These are phyloP conservation scores for Hemicordylus capensis DNA, from an alignment of 2,113 vertebrate species.

Conservation along the genomic window DNA sequence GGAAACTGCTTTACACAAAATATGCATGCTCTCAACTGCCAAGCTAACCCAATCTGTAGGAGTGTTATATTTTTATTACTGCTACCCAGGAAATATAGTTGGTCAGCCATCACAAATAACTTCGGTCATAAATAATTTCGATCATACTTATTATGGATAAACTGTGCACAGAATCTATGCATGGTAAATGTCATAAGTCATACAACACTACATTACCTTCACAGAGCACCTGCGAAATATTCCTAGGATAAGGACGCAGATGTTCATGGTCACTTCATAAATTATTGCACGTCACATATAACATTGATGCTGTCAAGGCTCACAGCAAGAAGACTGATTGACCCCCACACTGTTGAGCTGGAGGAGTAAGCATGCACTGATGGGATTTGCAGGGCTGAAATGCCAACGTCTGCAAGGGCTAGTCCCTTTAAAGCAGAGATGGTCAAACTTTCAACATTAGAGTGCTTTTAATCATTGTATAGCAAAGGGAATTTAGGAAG, in stretches of 20 bases:
- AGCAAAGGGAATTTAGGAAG: neutral
- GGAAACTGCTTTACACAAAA: fast-evolving
- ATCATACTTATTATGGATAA: neutral
- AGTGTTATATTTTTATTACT: slow-evolving; percentile 10
- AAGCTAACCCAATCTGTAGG: neutral
- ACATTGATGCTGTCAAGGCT: neutral
- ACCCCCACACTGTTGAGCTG: neutral
- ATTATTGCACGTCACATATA: neutral
- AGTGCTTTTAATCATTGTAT: neutral
- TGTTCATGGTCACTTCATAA: neutral
- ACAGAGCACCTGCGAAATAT: neutral
- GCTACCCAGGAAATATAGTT: neutral
- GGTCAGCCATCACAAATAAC: neutral
- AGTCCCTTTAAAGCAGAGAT: neutral
- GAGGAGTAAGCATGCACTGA: neutral
- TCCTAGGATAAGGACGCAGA: neutral
- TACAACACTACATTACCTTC: neutral
- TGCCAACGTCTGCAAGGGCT: neutral
- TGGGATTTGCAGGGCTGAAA: neutral
- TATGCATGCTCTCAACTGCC: neutral
- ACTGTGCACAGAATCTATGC: neutral
- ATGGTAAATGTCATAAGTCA: neutral
- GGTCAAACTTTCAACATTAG: neutral
- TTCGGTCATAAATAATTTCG: neutral
- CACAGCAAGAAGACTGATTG: neutral